Conservation (phyloP, 2,888 invertebrate genomes). For the Tetranychus piercei region DNA sequence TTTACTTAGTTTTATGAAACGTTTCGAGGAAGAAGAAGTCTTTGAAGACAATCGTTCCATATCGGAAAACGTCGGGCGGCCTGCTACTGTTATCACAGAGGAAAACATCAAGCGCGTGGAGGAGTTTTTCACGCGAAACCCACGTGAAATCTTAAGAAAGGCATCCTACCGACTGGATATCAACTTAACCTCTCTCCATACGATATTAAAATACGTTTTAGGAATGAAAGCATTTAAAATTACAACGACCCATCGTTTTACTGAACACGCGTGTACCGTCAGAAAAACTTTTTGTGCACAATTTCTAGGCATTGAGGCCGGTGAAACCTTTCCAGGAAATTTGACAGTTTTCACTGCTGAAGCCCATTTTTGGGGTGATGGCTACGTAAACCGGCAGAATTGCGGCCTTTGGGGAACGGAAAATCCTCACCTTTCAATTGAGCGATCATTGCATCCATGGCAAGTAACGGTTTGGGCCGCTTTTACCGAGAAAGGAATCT, state of each 20-base stretch:
- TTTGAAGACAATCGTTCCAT: too few relatives aligned
- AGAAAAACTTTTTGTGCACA: too few relatives aligned
- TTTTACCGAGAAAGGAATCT: conserved; percentile 15
- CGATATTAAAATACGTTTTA: too few relatives aligned
- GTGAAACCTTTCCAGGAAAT: too few relatives aligned
- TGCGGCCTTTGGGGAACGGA: conserved; percentile 17
- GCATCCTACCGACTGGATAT: neutral
- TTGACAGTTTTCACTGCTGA: conserved; percentile 20
- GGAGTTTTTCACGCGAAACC: neutral
- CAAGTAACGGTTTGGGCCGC: neutral
- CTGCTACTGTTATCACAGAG: neutral
- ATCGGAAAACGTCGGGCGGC: neutral
- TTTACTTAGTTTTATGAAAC: too few relatives aligned
- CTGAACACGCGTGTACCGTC: too few relatives aligned
- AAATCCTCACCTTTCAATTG: neutral
- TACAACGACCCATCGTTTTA: too few relatives aligned
- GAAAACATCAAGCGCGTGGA: neutral
- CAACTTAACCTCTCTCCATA: too few relatives aligned
- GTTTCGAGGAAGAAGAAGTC: too few relatives aligned
- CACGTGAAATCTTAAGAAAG: neutral
- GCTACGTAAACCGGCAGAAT: conserved; percentile 20
- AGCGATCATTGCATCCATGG: neutral
- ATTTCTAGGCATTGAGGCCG: too few relatives aligned
- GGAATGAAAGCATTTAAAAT: too few relatives aligned
- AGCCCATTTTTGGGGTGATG: conserved; percentile 20